phyloP scores from a whole-genome alignment of 2,797 vertebrate species.

The Gephyroberyx darwinii region DNA sequence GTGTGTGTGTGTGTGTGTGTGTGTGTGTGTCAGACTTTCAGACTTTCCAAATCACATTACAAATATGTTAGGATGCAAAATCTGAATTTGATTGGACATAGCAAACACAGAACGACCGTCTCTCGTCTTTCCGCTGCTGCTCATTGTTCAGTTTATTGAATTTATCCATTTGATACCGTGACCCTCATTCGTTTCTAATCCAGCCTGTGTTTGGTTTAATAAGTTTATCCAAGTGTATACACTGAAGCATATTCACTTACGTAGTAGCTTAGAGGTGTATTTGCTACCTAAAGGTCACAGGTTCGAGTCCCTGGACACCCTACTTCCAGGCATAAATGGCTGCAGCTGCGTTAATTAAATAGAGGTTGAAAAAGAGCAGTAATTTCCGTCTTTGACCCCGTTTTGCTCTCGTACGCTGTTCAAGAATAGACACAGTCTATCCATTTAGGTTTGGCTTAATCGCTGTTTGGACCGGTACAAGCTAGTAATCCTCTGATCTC shows the following conservation, averaged over 20 bases:
- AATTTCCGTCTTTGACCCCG: slow-evolving; percentile 30
- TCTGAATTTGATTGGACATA: slow-evolving; percentile 9
- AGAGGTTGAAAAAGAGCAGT: background rate
- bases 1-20: too few species aligned
- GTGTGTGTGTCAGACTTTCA: background rate
- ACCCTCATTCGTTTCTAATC: slow-evolving; percentile 51
- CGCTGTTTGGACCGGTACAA: slow-evolving; percentile 52
- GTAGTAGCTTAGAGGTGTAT: background rate
- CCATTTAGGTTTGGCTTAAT: slow-evolving; percentile 67
- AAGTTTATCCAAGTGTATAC: slow-evolving; percentile 13
- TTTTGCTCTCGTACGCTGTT: slow-evolving; percentile 43
- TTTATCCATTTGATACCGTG: background rate
- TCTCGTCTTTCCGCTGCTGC: slow-evolving; percentile 26
- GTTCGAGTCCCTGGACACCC: background rate
- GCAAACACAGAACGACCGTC: slow-evolving; percentile 4
- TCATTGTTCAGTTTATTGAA: slow-evolving; percentile 44
- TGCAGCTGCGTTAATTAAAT: background rate
- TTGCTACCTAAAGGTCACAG: slow-evolving; percentile 2
- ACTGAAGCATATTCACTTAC: background rate
- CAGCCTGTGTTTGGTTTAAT: slow-evolving; percentile 38
- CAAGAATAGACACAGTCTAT: slow-evolving; percentile 61
- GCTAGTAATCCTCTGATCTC: slow-evolving; percentile 73
- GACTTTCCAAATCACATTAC: background rate
- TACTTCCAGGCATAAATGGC: slow-evolving; percentile 3
- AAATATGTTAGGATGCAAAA: slow-evolving; percentile 7